A percentile compares a stretch with the other conserved stretches of the same genome.
Conservation (phyloP, 2,113 vertebrate genomes). For the Catharus fuscescens region DNA sequence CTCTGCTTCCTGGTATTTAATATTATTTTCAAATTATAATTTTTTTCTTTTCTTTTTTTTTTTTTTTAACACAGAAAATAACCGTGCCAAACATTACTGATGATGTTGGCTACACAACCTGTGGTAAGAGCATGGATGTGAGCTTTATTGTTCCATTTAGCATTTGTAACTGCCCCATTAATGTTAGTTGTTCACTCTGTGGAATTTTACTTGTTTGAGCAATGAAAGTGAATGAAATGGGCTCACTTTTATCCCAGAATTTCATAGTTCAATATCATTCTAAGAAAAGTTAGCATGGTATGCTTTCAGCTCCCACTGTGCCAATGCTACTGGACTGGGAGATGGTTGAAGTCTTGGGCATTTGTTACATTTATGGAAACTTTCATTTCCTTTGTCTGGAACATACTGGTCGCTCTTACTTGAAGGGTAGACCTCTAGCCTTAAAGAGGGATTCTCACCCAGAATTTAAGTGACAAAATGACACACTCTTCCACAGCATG, state of each 20-base stretch:
- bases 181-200: background rate
- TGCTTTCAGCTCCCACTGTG: background rate
- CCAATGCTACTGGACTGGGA: background rate
- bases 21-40: background rate
- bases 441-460: background rate
- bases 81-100: background rate
- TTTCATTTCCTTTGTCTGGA: background rate
- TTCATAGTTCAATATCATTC: background rate
- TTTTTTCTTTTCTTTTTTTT: background rate
- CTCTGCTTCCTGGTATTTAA: background rate
- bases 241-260: background rate
- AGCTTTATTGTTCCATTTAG: background rate
- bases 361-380: background rate
- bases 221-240: background rate
- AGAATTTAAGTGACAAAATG: background rate
- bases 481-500: background rate
- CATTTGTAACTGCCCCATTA: background rate
- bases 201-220: background rate
- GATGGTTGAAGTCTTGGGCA: background rate
- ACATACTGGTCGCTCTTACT: background rate
- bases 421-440: background rate
- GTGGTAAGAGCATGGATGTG: background rate
- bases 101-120: background rate
- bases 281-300: background rate
- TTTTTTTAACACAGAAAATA: background rate